A percentile compares a stretch with the other conserved stretches of the same genome.
phyloP scores from a whole-genome alignment of 30 jellyfish, hydroid and myxozoan genomes.

The Cassiopea xamachana region DNA sequence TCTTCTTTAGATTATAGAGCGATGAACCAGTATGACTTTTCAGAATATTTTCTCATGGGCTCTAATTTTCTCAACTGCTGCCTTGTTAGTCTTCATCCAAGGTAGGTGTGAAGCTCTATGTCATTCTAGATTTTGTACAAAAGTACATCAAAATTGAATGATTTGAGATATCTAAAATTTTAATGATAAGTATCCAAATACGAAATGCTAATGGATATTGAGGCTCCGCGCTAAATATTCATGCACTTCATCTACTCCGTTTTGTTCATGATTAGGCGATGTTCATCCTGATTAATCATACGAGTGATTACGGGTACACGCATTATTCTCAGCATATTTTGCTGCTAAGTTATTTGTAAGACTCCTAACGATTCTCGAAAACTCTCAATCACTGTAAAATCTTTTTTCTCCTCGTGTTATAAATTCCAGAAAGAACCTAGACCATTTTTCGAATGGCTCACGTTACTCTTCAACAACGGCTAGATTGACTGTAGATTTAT shows the following conservation, averaged over 20 bases:
- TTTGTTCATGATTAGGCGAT: not conserved
- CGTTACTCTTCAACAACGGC: too few relatives aligned
- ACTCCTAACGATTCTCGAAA: not conserved
- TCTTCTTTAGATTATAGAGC: not conserved
- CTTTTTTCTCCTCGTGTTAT: too few relatives aligned
- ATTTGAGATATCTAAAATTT: too few relatives aligned
- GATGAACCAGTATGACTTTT: constrained; percentile 15
- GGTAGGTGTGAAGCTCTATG: not conserved
- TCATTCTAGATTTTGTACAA: not conserved
- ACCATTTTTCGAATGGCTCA: too few relatives aligned
- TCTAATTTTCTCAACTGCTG: not conserved
- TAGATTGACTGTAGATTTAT: too few relatives aligned
- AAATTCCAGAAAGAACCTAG: too few relatives aligned
- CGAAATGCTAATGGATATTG: too few relatives aligned
- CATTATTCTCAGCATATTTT: not conserved
- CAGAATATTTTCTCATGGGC: not conserved
- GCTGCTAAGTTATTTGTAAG: not conserved
- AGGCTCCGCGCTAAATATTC: too few relatives aligned
- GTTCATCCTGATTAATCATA: not conserved
- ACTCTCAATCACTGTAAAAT: too few relatives aligned
- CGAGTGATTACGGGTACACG: not conserved
- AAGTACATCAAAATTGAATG: too few relatives aligned
- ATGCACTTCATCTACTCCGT: not conserved
- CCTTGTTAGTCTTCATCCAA: not conserved
- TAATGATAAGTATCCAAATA: too few relatives aligned